Evolutionary conservation across 1,140 invertebrate species (phyloP).

Genomic region (Lethrus apterus): DNA sequence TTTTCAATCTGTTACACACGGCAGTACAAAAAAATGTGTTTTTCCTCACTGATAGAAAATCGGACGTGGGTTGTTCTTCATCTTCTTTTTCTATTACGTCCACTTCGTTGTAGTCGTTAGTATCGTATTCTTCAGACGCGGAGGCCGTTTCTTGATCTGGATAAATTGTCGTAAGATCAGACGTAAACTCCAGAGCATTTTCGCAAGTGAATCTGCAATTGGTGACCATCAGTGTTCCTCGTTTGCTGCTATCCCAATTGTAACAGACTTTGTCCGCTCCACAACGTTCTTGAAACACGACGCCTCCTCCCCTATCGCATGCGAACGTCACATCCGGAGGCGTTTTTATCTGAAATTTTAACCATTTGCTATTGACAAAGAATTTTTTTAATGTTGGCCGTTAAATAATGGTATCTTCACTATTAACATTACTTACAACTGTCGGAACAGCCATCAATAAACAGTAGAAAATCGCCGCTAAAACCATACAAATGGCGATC

Average conservation of each 20-base stretch:
- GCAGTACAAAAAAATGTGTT: no score
- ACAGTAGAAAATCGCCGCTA: slow-evolving; percentile 60
- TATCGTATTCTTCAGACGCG: slow-evolving; percentile 36
- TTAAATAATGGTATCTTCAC: neutral
- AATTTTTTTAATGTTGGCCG: slow-evolving; percentile 1
- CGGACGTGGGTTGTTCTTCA: neutral
- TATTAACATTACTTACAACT: slow-evolving; percentile 42
- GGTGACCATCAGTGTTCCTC: slow-evolving; percentile 44
- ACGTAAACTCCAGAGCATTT: slow-evolving; percentile 37
- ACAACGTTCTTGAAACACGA: slow-evolving; percentile 62
- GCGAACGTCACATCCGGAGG: slow-evolving; percentile 56
- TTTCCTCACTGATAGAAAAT: neutral
- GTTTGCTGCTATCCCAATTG: slow-evolving; percentile 47
- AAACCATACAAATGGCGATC: slow-evolving; percentile 56
- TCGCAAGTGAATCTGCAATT: slow-evolving; percentile 54
- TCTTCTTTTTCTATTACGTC: slow-evolving; percentile 13
- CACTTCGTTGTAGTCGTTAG: slow-evolving; percentile 30
- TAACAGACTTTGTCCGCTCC: slow-evolving; percentile 53
- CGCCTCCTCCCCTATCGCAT: slow-evolving; percentile 56
- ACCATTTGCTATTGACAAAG: neutral
- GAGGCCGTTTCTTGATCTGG: slow-evolving; percentile 24
- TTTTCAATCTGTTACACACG: no score
- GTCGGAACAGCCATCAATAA: slow-evolving; percentile 57
- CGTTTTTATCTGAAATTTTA: slow-evolving; percentile 41
- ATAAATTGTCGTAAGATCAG: slow-evolving; percentile 18